phyloP scores from a whole-genome alignment of 2,888 invertebrate species.

The Troglohyphantes excavatus region DNA sequence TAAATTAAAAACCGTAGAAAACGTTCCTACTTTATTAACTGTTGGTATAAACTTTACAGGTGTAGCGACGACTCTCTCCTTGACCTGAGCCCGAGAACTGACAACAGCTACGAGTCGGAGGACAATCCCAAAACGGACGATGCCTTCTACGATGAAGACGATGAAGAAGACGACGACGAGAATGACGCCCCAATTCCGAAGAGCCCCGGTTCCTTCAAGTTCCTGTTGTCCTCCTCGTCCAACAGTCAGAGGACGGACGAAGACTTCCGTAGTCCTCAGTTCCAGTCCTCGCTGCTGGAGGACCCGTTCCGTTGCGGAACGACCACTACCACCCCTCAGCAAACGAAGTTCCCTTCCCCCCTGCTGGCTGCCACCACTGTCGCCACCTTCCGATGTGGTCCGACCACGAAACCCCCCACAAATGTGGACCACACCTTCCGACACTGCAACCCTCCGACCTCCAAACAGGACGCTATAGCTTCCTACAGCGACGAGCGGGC shows the following conservation, averaged over 20 bases:
- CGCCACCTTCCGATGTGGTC: conserved; percentile 11
- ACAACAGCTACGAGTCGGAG: conserved; percentile 63
- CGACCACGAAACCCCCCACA: not conserved
- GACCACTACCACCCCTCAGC: not conserved
- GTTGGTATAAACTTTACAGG: too few relatives aligned
- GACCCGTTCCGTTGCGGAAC: not conserved
- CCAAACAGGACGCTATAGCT: not conserved
- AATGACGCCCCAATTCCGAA: conserved; percentile 18
- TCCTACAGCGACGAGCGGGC: conserved; percentile 55
- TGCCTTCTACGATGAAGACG: conserved; percentile 4
- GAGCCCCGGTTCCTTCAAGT: conserved; percentile 38
- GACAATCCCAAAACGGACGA: conserved; percentile 20
- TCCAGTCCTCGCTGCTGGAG: not conserved
- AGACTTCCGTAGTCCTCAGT: not conserved
- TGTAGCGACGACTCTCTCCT: conserved; percentile 57
- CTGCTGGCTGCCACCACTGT: not conserved
- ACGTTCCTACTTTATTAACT: too few relatives aligned
- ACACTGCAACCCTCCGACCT: not conserved
- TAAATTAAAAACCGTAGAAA: too few relatives aligned
- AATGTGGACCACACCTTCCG: not conserved
- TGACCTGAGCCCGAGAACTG: conserved; percentile 66
- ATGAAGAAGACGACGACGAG: not conserved
- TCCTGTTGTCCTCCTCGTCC: conserved; percentile 34
- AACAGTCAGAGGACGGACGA: not conserved
- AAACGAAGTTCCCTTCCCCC: not conserved